A percentile compares a stretch with the other conserved stretches of the same genome.
These are phyloP conservation scores for Resseliella maxima DNA, from an alignment of 2,888 invertebrate species.

Conservation along the genomic window DNA sequence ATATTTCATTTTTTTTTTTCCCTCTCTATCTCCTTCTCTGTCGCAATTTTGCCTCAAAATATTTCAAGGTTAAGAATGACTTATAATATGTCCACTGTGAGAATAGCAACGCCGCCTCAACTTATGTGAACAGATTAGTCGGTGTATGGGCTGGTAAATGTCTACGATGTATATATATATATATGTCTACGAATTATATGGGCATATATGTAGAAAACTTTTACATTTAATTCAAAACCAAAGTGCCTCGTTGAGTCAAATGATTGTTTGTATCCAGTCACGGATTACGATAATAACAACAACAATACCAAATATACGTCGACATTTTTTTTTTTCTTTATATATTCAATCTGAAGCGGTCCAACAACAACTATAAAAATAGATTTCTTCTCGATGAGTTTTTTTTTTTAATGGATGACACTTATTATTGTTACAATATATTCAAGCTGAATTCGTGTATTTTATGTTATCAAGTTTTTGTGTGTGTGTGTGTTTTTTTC, in stretches of 20 bases:
- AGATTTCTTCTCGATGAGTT: conserved; percentile 3
- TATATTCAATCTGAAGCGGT: not conserved
- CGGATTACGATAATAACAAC: not conserved
- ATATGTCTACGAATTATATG: conserved; percentile 29
- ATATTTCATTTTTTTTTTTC: too few relatives aligned
- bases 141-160: not conserved
- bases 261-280: conserved; percentile 19
- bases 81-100: conserved; percentile 47
- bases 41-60: conserved; percentile 43
- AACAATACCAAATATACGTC: not conserved
- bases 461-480: not conserved
- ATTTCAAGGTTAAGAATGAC: conserved; percentile 55
- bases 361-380: conserved; percentile 44
- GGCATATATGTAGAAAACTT: conserved; percentile 15
- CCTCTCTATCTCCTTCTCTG: not conserved
- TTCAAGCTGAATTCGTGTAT: not conserved
- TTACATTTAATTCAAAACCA: conserved; percentile 32
- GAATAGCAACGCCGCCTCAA: conserved; percentile 1
- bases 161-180: not conserved
- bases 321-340: not conserved
- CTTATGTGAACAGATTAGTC: conserved; percentile 44
- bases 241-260: conserved; percentile 1
- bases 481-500: not conserved
- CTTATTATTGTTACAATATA: conserved; percentile 5
- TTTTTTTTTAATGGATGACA: not conserved